Percentiles rank a stretch among this genome's conserved stretches.
phyloP scores from a whole-genome alignment of 2,113 vertebrate genomes.

The Thinocorus orbignyianus region DNA sequence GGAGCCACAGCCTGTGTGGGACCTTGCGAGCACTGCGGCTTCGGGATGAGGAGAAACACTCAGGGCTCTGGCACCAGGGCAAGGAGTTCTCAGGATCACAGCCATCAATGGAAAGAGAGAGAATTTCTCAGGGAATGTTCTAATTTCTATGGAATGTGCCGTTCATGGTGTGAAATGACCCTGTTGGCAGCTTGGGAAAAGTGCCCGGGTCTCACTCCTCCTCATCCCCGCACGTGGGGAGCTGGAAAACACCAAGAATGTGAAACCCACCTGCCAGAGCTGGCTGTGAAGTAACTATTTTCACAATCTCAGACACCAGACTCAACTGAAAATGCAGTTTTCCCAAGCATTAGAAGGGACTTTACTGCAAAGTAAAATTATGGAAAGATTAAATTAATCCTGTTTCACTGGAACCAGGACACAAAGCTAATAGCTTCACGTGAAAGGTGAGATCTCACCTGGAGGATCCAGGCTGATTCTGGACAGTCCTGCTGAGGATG shows the following conservation, averaged over 20 bases:
- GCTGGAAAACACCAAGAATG: not conserved
- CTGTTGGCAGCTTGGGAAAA: not conserved
- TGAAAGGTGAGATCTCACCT: not conserved
- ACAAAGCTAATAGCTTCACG: not conserved
- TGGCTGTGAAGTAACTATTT: not conserved
- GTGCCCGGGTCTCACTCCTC: not conserved
- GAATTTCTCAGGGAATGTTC: not conserved
- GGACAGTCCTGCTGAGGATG: not conserved
- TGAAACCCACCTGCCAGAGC: not conserved
- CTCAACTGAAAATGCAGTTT: not conserved
- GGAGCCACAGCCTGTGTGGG: not conserved
- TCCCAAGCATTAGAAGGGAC: not conserved
- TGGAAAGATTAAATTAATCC: not conserved
- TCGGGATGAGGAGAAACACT: not conserved
- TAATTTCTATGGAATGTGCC: not conserved
- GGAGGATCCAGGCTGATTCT: not conserved
- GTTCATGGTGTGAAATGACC: not conserved
- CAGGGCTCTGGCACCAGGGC: not conserved
- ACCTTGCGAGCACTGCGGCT: not conserved
- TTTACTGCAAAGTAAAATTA: not conserved
- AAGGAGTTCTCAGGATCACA: not conserved
- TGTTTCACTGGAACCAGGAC: not conserved
- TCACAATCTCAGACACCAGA: not conserved
- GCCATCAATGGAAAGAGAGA: not conserved
- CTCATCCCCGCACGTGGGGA: not conserved